Base-by-base conservation (phyloP, 2,888 invertebrate genomes). In the Papilio elwesi region DNA sequence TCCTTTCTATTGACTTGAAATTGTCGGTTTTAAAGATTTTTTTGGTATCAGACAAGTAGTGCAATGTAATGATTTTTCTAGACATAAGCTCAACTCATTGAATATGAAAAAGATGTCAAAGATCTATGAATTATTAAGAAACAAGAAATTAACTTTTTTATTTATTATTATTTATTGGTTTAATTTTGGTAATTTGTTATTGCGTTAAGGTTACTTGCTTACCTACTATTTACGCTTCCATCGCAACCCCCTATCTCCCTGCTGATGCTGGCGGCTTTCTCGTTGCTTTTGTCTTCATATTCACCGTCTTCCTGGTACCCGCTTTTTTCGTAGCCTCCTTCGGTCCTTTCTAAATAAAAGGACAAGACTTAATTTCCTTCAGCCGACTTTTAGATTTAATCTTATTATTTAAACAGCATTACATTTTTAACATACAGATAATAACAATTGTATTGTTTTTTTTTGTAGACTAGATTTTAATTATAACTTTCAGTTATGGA, bases 221-320 rank as follows among this genome's bases (percentile, higher is more conserved):
- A 72, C 72, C 72, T 68, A 16, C 13, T 63, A 6, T 76, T 5
- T 74, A 79, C 53, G 83, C 82, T 12, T 81, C 83, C 63, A 80
- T 78, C 71, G 43, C 85, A 83, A 0, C 78, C 80, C 3, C 79
- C 72, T 52, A 78, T 75, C 67, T 89, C 88, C 10, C 78, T 78
- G 70, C 87, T 86, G 55, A 77, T 77, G 72, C 84, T 89, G 9
- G 82, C 83, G 63, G 87, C 85, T 0, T 80, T 81, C 53, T 90
- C 87, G 57, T 84, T 81, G 76, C 82, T 85, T n/a, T 79, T 83
- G n/a, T 80, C 81, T 0, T 79, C 80, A 73, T 80, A 85, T 6
- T 79, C 78, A 68, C 80, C 73, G 15, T 78, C 78, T 13, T 43
- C 55, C 12, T 79, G 79, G 52, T 78, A 81, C 6, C 79, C 82